Evolutionary conservation across 2,797 vertebrate species (phyloP).

Genomic region (Pipistrellus nathusii): DNA sequence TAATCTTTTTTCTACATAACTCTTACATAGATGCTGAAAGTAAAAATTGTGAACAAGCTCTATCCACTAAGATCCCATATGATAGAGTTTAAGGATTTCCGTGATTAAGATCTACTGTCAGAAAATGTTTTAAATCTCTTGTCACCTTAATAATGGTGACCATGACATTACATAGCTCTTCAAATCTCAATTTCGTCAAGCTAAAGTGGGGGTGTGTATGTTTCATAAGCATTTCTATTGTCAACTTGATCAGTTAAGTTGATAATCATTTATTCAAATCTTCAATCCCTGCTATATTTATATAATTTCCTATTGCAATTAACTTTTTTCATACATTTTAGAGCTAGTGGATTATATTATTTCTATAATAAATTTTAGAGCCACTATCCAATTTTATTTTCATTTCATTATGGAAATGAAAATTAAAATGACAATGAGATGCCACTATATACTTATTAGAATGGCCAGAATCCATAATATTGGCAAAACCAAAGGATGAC

Average conservation of each 20-base stretch:
- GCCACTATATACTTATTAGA: not conserved
- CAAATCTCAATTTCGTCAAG: not conserved
- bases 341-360: not conserved
- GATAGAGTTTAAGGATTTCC: not conserved
- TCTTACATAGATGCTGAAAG: not conserved
- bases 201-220: not conserved
- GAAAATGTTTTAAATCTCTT: not conserved
- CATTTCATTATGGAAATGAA: not conserved
- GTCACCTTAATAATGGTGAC: not conserved
- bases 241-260: not conserved
- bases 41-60: not conserved
- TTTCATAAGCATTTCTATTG: not conserved
- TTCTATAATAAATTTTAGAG: not conserved
- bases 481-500: not conserved
- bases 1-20: not conserved
- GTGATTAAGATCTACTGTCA: not conserved
- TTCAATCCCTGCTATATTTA: not conserved
- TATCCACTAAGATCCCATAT: not conserved
- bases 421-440: not conserved
- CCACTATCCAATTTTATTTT: not conserved
- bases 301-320: not conserved
- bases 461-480: not conserved
- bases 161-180: not conserved
- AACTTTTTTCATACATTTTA: not conserved
- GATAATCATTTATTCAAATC: not conserved